These are phyloP conservation scores for Paracyclopina nana DNA, from an alignment of 1,140 invertebrate species.

Conservation along the genomic window DNA sequence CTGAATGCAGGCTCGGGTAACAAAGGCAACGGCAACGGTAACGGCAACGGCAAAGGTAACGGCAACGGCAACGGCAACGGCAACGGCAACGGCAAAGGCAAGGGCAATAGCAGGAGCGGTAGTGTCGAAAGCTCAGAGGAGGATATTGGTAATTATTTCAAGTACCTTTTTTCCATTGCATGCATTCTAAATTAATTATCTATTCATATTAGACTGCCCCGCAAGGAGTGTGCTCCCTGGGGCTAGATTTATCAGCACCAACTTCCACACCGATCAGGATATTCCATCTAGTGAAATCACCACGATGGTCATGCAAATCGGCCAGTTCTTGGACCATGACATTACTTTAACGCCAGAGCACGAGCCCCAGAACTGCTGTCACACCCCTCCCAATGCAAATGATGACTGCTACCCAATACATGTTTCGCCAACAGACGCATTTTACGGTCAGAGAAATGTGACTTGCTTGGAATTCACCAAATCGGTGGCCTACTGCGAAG, in stretches of 20 bases:
- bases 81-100: no score
- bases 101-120: no score
- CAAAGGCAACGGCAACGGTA: no score
- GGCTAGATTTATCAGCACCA: background rate
- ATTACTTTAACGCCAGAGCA: slow-evolving; percentile 33
- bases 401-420: slow-evolving; percentile 7
- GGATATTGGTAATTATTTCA: no score
- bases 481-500: background rate
- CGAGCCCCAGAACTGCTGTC: background rate
- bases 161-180: background rate
- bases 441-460: background rate
- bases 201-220: background rate
- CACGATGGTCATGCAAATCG: slow-evolving; percentile 38
- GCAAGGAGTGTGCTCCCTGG: background rate
- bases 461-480: slow-evolving; percentile 6
- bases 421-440: background rate
- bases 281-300: slow-evolving; percentile 26
- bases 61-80: no score
- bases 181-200: background rate
- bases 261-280: slow-evolving; percentile 8
- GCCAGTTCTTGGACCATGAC: slow-evolving; percentile 36
- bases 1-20: no score
- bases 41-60: no score
- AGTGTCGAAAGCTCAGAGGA: no score
- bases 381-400: background rate